phyloP scores from a whole-genome alignment of 2,797 vertebrate species.

The Orientallactaga sibirica region DNA sequence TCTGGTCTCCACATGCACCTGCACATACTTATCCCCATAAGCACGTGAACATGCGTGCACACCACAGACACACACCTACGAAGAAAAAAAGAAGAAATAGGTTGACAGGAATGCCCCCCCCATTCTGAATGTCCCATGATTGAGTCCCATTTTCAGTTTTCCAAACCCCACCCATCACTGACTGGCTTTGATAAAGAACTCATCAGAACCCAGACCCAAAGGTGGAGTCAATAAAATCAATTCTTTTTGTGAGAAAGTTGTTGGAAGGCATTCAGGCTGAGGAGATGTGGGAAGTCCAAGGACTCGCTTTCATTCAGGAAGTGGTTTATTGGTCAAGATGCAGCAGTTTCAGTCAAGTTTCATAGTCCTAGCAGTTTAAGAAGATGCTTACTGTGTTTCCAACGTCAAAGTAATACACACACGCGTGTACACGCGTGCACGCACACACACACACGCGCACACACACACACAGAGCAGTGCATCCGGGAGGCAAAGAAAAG shows the following conservation, averaged over 20 bases:
- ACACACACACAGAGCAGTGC: background rate
- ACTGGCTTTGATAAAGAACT: conserved; percentile 35
- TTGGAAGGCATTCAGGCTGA: conserved; percentile 52
- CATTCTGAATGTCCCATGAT: background rate
- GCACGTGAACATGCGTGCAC: no score
- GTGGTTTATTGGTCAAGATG: conserved; percentile 5
- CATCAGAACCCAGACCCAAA: conserved; percentile 42
- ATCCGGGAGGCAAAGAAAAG: conserved; percentile 39
- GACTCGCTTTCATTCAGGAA: background rate
- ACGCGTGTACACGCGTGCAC: background rate
- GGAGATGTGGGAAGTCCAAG: conserved; percentile 33
- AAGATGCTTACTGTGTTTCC: conserved; percentile 49
- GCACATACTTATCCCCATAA: no score
- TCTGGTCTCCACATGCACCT: no score
- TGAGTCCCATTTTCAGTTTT: conserved; percentile 10
- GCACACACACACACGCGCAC: no score
- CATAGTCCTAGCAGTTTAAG: conserved; percentile 30
- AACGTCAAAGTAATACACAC: conserved; percentile 44
- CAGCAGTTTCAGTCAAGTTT: conserved; percentile 55
- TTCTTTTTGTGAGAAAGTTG: conserved; percentile 39
- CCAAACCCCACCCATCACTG: background rate
- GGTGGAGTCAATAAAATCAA: conserved; percentile 56
- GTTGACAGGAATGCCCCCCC: no score
- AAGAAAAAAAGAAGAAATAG: no score
- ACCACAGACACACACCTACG: no score